These are phyloP conservation scores for Choloepus hoffmanni DNA, from an alignment of 2,113 vertebrate species.

Conservation along the genomic window DNA sequence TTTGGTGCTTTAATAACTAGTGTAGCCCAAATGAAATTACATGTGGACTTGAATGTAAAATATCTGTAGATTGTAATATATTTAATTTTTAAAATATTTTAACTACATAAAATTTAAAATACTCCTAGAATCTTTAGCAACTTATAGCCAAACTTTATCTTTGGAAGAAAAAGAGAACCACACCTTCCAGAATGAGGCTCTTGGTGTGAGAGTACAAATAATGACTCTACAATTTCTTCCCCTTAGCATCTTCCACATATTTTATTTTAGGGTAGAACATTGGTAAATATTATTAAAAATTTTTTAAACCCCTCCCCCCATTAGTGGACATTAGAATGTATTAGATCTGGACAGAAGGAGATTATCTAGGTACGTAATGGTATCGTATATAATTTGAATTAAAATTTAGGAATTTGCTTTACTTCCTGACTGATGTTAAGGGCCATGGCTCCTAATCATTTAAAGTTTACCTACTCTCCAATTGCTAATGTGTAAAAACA, in stretches of 20 bases:
- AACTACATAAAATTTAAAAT: constrained; percentile 17
- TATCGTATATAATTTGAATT: constrained; percentile 4
- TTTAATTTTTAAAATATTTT: constrained; percentile 31
- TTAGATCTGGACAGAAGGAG: background rate
- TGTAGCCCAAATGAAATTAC: background rate
- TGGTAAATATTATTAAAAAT: background rate
- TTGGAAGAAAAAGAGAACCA: background rate
- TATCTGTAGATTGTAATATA: background rate
- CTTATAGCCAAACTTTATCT: background rate
- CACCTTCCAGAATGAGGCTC: background rate
- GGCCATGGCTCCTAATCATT: background rate
- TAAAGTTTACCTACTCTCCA: background rate
- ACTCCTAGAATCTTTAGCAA: constrained; percentile 20
- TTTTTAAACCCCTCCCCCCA: background rate
- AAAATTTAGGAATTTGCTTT: background rate
- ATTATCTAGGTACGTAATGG: background rate
- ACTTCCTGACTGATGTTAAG: background rate
- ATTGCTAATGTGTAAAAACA: background rate
- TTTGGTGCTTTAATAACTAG: background rate
- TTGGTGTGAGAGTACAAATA: background rate
- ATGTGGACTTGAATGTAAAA: background rate
- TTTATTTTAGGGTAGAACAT: constrained; percentile 40
- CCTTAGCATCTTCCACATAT: background rate
- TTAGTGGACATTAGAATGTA: background rate
- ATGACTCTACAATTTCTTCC: background rate